A percentile compares a stretch with the other conserved stretches of the same genome.
Conservation (phyloP, 1,140 invertebrate genomes). For the Hirudo medicinalis region DNA sequence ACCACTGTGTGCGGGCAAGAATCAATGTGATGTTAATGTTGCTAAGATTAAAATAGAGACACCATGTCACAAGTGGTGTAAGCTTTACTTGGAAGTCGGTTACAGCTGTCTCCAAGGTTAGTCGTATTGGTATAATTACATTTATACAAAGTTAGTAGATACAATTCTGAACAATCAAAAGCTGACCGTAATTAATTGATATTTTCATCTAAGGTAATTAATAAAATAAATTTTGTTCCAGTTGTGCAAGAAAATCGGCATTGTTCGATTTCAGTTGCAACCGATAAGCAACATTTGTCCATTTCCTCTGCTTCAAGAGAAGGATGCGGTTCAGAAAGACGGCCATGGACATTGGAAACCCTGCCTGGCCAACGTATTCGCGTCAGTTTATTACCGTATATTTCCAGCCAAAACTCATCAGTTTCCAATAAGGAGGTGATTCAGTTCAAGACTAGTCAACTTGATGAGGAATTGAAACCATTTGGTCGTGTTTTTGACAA, state of each 20-base stretch:
- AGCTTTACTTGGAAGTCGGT: not conserved
- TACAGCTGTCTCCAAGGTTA: not conserved
- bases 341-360: not conserved
- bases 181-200: too few relatives aligned
- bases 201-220: too few relatives aligned
- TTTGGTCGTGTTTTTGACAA: too few relatives aligned
- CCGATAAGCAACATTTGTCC: not conserved
- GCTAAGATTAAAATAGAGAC: not conserved
- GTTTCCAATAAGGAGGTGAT: too few relatives aligned
- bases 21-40: conserved; percentile 13
- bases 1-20: conserved; percentile 16
- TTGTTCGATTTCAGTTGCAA: not conserved
- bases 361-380: not conserved
- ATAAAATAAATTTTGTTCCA: too few relatives aligned
- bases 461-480: too few relatives aligned
- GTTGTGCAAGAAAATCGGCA: too few relatives aligned
- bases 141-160: too few relatives aligned
- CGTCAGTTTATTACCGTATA: not conserved
- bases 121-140: not conserved
- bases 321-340: not conserved
- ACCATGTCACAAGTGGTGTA: not conserved
- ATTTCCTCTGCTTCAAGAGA: not conserved
- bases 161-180: too few relatives aligned
- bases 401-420: too few relatives aligned
- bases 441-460: too few relatives aligned